Evolutionary conservation across 1,140 invertebrate species (phyloP).

Genomic region (Frieseomelitta varia): DNA sequence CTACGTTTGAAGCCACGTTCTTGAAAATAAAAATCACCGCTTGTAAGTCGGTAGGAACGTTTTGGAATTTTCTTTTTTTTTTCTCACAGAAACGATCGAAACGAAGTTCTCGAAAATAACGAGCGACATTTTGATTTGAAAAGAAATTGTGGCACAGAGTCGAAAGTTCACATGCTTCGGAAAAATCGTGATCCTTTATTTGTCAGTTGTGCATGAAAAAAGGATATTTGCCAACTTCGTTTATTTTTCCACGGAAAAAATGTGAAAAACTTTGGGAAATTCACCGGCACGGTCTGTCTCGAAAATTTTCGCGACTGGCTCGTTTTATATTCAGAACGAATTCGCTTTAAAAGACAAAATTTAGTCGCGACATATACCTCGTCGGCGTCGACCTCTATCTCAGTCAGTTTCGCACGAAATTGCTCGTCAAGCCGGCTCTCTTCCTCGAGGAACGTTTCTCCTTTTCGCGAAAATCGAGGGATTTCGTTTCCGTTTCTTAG

Average conservation of each 20-base stretch:
- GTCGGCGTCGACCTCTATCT: too few species aligned
- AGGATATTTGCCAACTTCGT: too few species aligned
- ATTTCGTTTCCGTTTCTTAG: conserved; percentile 3
- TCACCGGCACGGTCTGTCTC: background rate
- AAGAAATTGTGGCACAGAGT: too few species aligned
- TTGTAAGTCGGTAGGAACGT: too few species aligned
- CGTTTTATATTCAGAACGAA: conserved; percentile 3
- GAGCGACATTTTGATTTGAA: too few species aligned
- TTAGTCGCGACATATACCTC: background rate
- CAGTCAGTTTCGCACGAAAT: conserved; percentile 1
- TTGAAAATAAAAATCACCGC: too few species aligned
- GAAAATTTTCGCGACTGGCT: background rate
- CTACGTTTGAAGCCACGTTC: too few species aligned
- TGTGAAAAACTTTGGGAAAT: background rate
- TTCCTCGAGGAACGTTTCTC: background rate
- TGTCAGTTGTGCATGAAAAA: background rate
- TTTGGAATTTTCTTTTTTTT: too few species aligned
- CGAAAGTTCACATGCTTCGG: too few species aligned
- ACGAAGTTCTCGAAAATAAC: too few species aligned
- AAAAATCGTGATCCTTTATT: background rate
- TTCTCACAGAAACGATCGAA: too few species aligned
- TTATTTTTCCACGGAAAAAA: background rate
- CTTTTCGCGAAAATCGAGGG: background rate
- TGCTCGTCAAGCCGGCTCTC: background rate
- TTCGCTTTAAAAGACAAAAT: background rate